Conservation (phyloP, 1,140 invertebrate species). For the Drosophila mauritiana region DNA sequence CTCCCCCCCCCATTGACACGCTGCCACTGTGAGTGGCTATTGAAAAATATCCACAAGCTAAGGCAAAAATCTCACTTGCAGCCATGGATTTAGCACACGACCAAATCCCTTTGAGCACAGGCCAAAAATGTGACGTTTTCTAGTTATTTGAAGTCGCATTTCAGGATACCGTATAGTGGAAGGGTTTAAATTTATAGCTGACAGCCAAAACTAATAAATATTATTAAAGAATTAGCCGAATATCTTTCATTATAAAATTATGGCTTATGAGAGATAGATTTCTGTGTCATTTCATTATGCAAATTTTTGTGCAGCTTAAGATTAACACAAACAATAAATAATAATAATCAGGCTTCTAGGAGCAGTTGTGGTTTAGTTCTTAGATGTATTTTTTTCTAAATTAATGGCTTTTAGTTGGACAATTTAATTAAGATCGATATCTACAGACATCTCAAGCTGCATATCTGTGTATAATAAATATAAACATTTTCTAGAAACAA, state of each 20-base stretch:
- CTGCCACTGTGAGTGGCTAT: slow-evolving; percentile 35
- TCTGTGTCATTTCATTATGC: background rate
- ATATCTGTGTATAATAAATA: background rate
- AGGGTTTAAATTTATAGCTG: background rate
- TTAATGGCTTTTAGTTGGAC: background rate
- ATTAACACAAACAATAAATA: background rate
- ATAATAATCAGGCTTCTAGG: background rate
- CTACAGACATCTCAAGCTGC: background rate
- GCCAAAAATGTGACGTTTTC: background rate
- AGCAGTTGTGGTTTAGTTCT: too few relatives aligned
- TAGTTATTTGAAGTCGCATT: slow-evolving; percentile 2
- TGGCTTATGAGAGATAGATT: too few relatives aligned
- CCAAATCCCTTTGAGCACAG: slow-evolving; percentile 21
- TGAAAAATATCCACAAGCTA: slow-evolving; percentile 62
- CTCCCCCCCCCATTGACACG: background rate
- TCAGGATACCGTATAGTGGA: background rate
- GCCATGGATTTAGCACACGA: slow-evolving; percentile 51
- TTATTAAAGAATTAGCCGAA: background rate
- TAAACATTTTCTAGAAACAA: background rate
- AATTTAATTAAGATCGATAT: background rate
- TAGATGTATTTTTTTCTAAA: too few relatives aligned
- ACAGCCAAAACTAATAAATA: background rate
- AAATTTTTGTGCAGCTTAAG: background rate
- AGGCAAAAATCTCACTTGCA: slow-evolving; percentile 52
- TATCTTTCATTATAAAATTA: too few relatives aligned